phyloP scores from a whole-genome alignment of 1,140 invertebrate species.

The Monochamus saltuarius region DNA sequence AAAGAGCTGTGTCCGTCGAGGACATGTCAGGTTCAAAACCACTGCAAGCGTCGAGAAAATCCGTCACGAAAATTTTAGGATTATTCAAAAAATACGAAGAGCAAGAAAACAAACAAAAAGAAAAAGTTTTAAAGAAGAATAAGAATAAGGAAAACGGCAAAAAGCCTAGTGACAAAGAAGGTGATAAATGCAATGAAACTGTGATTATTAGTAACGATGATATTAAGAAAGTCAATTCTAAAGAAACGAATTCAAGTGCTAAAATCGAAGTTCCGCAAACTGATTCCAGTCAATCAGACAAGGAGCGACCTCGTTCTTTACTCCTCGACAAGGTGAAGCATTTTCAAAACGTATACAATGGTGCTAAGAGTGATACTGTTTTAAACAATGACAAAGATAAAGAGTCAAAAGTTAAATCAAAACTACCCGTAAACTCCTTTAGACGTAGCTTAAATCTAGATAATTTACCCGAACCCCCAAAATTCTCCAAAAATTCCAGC shows the following conservation, averaged over 20 bases:
- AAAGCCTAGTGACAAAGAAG: slow-evolving; percentile 11
- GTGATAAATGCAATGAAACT: slow-evolving; percentile 21
- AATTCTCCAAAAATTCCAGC: slow-evolving; percentile 22
- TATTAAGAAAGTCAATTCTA: slow-evolving; percentile 11
- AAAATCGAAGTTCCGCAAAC: slow-evolving; percentile 2
- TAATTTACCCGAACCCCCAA: slow-evolving; percentile 33
- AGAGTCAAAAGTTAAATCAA: slow-evolving; percentile 40
- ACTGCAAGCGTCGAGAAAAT: slow-evolving; percentile 55
- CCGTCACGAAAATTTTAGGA: slow-evolving; percentile 67
- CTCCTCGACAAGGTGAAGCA: slow-evolving; percentile 39
- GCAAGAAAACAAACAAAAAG: slow-evolving; percentile 48
- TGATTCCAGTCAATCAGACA: slow-evolving; percentile 25
- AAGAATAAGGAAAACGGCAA: slow-evolving; percentile 23
- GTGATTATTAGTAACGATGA: slow-evolving; percentile 29
- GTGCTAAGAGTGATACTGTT: slow-evolving; percentile 29
- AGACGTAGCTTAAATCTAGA: slow-evolving; percentile 46
- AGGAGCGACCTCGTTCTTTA: slow-evolving; percentile 37
- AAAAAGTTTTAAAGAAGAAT: slow-evolving; percentile 34
- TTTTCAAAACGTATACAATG: slow-evolving; percentile 30
- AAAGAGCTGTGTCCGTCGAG: slow-evolving; percentile 67
- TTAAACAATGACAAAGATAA: slow-evolving; percentile 16
- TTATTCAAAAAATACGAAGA: slow-evolving; percentile 71
- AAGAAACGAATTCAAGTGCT: slow-evolving; percentile 27
- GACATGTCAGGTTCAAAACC: slow-evolving; percentile 57
- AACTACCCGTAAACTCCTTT: slow-evolving; percentile 44